Evolutionary conservation across 2,797 vertebrate species (phyloP).

Genomic region (Chaunax sp.): DNA sequence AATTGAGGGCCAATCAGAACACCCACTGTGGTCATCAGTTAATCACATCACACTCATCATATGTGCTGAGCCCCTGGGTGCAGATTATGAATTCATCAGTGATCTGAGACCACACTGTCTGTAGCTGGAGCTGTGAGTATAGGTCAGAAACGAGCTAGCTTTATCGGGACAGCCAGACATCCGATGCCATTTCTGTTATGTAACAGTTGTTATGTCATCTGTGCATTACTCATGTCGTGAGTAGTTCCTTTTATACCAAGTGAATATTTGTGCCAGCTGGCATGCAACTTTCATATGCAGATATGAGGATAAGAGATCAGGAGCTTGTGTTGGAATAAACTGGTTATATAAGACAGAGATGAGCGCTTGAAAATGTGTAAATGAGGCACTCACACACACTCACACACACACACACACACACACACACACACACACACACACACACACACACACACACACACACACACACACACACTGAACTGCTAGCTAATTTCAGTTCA

Average conservation of each 20-base stretch:
- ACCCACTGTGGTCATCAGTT: conserved; percentile 62
- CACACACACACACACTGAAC: conserved; percentile 8
- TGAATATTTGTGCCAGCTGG: conserved; percentile 72
- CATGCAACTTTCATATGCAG: conserved; percentile 66
- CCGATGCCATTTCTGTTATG: conserved; percentile 60
- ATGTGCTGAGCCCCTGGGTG: conserved; percentile 43
- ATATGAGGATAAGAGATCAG: conserved; percentile 64
- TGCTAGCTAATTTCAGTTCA: neutral
- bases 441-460: conserved; percentile 24
- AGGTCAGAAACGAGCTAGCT: conserved; percentile 57
- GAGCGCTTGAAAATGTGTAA: conserved; percentile 55
- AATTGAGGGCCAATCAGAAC: conserved; percentile 70
- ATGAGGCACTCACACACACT: conserved; percentile 44
- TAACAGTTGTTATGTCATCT: conserved; percentile 79
- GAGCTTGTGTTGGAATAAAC: conserved; percentile 63
- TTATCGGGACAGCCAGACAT: conserved; percentile 62
- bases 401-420: conserved; percentile 7
- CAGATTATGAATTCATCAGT: conserved; percentile 67
- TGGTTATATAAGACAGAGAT: conserved; percentile 66
- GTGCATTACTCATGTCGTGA: conserved; percentile 60
- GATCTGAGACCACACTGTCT: conserved; percentile 43
- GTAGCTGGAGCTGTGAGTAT: conserved; percentile 33
- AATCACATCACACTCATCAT: conserved; percentile 69
- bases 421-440: conserved; percentile 1
- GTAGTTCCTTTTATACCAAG: conserved; percentile 59